Conservation (phyloP, 2,113 vertebrate species). For the Enhydra lutris region DNA sequence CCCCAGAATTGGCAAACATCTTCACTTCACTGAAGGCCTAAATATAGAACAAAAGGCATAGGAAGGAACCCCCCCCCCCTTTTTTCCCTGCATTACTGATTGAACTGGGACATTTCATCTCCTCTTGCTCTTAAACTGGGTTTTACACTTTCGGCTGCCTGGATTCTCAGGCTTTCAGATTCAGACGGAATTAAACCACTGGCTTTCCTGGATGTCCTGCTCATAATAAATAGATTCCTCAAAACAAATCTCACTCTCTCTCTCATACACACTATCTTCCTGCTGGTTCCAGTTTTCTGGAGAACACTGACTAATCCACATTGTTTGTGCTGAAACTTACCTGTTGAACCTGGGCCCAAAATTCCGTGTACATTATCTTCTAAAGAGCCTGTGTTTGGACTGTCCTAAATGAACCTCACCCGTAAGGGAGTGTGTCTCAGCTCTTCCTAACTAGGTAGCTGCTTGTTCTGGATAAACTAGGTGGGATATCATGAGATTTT, state of each 20-base stretch:
- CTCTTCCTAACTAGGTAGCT: neutral
- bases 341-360: neutral
- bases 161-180: neutral
- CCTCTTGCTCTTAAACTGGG: neutral
- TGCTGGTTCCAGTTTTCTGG: neutral
- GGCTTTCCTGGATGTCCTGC: neutral
- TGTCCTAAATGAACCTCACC: neutral
- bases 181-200: neutral
- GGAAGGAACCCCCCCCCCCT: accelerated
- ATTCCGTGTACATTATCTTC: neutral
- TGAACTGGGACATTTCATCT: neutral
- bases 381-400: neutral
- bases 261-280: neutral
- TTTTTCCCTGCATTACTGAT: neutral
- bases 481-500: neutral
- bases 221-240: neutral
- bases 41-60: neutral
- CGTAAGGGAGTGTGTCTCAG: neutral
- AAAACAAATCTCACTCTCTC: neutral
- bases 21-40: neutral
- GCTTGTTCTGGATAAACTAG: neutral
- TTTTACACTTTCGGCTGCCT: neutral
- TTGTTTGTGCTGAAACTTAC: neutral
- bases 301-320: neutral
- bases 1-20: neutral